phyloP scores from a whole-genome alignment of 2,888 invertebrate species.

The Sepioteuthis lessoniana region DNA sequence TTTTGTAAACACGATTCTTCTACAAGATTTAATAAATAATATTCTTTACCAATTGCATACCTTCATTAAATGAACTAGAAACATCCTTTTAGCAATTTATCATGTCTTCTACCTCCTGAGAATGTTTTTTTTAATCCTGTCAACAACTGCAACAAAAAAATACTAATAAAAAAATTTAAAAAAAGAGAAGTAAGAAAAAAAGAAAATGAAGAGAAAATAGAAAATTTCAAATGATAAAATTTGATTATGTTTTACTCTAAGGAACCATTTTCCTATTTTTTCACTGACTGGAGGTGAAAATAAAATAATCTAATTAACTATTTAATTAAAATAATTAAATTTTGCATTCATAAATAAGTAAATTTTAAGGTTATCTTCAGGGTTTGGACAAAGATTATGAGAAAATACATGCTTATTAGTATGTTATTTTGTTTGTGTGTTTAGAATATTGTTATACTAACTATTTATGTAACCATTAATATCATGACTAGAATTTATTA shows the following conservation, averaged over 20 bases:
- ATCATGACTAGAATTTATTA: neutral
- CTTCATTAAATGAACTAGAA: neutral
- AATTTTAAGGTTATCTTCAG: too few relatives aligned
- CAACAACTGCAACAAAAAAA: neutral
- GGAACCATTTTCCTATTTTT: neutral
- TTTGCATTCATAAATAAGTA: neutral
- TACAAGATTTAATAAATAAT: constrained; percentile 9
- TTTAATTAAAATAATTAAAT: neutral
- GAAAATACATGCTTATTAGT: neutral
- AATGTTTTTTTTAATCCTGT: neutral
- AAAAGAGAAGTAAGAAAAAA: too few relatives aligned
- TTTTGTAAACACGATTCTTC: constrained; percentile 35
- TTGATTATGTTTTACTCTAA: constrained; percentile 20
- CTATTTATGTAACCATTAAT: neutral
- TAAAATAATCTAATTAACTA: neutral
- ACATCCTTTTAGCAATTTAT: neutral
- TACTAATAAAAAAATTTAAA: too few relatives aligned
- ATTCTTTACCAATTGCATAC: constrained; percentile 16
- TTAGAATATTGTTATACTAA: too few relatives aligned
- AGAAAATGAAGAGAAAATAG: too few relatives aligned
- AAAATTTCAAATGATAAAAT: neutral
- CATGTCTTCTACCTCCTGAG: neutral
- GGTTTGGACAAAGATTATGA: neutral
- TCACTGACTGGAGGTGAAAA: neutral
- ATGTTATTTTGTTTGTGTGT: neutral